Base-by-base conservation (phyloP, 1,140 invertebrate genomes). In the Palaemon carinicauda region DNA sequence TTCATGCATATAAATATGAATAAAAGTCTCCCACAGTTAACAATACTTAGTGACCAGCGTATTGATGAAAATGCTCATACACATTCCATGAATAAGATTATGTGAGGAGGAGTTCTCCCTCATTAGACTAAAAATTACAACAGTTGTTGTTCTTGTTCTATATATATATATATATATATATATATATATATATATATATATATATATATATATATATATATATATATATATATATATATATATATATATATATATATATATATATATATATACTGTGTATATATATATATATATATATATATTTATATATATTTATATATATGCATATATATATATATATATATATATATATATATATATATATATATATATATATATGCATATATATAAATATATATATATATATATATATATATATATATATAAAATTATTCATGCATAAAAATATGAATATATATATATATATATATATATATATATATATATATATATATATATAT, bases 331-430 rank as follows among this genome's bases (percentile, higher is more conserved):
- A 15, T 71, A 71, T 71, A 15, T 71, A 71, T 71, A 15, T 71
- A 71, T 71, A 15, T 71, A 71, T 71, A 15, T 71, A 71, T 71
- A 15, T 71, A 71, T 71, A 15, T 71, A 71, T 71, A 15, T 71
- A 71, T 71, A 15, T 71, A 71, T 71, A 15, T 71, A 71, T 71
- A 15, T 71, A 71, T 71, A 15, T 71, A 71, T 71, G 27, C 27
- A 21, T 71, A 71, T 71, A 71, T 71, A 71, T 21, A 71, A 19
- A 71, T 71, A 71, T 71, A 71, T 71, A 71, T 71, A 71, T 71
- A 71, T 71, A 71, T 71, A 71, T 71, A 71, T 71, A 71, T 71
- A 71, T 71, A 71, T 71, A 71, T 71, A 71, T 71, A 71, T 71
- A 71, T 71, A 71, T 71, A 71, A 19, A 71, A 19, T 19, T 71